Evolutionary conservation across 2,888 invertebrate species (phyloP).

Genomic region (Euspilapteryx auroguttella): DNA sequence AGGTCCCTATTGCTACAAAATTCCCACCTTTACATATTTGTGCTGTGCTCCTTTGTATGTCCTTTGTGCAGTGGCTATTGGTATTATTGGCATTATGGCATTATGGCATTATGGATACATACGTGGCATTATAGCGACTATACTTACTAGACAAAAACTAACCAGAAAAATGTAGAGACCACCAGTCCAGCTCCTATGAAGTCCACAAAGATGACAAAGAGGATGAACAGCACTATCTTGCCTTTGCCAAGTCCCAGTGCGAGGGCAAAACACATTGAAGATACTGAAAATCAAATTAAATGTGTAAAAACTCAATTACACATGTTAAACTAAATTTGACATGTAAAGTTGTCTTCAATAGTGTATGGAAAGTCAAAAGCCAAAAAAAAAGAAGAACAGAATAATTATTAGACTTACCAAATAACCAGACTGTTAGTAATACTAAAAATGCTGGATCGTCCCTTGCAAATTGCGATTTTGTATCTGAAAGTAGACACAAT

Average conservation of each 20-base stretch:
- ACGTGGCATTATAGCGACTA: no score
- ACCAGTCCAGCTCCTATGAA: slow-evolving; percentile 87
- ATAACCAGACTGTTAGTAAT: slow-evolving; percentile 81
- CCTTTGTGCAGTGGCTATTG: no score
- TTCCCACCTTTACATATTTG: no score
- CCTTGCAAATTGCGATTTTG: slow-evolving; percentile 97
- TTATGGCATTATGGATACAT: no score
- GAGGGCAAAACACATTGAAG: slow-evolving; percentile 86
- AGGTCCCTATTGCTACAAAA: no score
- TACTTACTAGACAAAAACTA: slow-evolving; percentile 19
- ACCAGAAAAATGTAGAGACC: slow-evolving; percentile 90
- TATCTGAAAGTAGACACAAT: slow-evolving; percentile 71
- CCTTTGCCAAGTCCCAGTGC: slow-evolving; percentile 70
- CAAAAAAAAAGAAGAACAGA: slow-evolving; percentile 9
- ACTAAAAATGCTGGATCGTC: slow-evolving; percentile 99
- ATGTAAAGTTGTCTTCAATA: no score
- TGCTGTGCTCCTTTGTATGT: no score
- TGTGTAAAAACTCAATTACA: no score
- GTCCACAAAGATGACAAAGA: slow-evolving; percentile 93
- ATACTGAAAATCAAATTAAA: slow-evolving; percentile 66
- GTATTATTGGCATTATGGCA: no score
- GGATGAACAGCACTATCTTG: slow-evolving; percentile 78
- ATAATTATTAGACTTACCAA: slow-evolving; percentile 57
- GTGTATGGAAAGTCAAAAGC: background rate
- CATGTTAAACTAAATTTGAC: no score